These are phyloP conservation scores for Antechinus flavipes DNA, from an alignment of 2,113 vertebrate species.

Conservation along the genomic window DNA sequence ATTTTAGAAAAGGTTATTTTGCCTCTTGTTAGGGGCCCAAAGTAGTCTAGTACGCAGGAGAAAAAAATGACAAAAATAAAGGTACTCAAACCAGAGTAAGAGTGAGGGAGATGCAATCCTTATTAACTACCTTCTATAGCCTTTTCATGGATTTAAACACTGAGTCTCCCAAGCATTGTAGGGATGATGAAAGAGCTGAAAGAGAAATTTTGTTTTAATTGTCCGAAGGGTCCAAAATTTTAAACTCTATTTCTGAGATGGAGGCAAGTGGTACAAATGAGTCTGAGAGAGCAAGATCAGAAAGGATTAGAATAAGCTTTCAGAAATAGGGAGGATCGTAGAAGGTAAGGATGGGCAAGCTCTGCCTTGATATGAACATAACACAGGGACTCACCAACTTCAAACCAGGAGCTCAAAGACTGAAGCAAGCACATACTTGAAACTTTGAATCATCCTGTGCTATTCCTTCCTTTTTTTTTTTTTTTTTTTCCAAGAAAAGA, in stretches of 20 bases:
- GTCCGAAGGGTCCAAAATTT: not conserved
- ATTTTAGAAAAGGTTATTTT: not conserved
- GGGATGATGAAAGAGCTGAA: not conserved
- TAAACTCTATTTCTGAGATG: not conserved
- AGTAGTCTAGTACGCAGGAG: not conserved
- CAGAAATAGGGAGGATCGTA: not conserved
- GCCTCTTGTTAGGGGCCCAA: not conserved
- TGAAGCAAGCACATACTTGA: not conserved
- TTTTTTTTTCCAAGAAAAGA: constrained; percentile 58
- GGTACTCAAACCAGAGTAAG: not conserved
- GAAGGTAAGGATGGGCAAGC: not conserved
- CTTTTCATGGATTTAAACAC: not conserved
- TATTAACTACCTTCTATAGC: not conserved
- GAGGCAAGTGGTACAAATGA: not conserved
- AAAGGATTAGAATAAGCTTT: not conserved
- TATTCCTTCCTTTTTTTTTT: constrained; percentile 51
- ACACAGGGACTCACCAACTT: not conserved
- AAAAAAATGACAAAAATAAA: not conserved
- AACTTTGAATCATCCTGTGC: constrained; percentile 48
- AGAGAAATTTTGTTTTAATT: not conserved
- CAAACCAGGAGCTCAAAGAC: accelerated
- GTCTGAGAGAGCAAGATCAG: not conserved
- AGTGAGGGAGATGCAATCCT: not conserved
- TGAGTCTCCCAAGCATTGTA: not conserved
- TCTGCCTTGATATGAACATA: not conserved